A percentile compares a stretch with the other conserved stretches of the same genome.
phyloP scores from a whole-genome alignment of 2,113 vertebrate species.

The Martes martes region DNA sequence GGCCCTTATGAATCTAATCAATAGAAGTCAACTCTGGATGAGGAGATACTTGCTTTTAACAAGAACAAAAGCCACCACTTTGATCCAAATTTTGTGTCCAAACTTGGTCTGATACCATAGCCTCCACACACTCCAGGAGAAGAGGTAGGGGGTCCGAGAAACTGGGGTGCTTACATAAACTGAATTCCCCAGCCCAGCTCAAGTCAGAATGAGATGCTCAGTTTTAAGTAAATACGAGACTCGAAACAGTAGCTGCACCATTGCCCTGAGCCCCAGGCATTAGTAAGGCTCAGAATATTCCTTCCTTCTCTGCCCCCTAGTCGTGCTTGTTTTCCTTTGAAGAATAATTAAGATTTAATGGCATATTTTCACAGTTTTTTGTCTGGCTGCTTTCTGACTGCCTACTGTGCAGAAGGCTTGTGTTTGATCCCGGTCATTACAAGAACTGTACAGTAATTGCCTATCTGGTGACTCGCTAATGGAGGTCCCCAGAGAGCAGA shows the following conservation, averaged over 20 bases:
- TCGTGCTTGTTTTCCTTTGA: slow-evolving; percentile 87
- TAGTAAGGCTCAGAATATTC: slow-evolving; percentile 76
- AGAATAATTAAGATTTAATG: slow-evolving; percentile 91
- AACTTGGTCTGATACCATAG: background rate
- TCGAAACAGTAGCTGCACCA: slow-evolving; percentile 72
- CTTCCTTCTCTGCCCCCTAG: slow-evolving; percentile 83
- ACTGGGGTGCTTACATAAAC: slow-evolving; percentile 14
- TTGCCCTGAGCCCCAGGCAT: slow-evolving; percentile 79
- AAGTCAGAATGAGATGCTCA: slow-evolving; percentile 54
- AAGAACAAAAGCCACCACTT: background rate
- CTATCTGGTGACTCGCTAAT: slow-evolving; percentile 86
- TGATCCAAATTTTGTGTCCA: background rate
- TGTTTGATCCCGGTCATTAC: slow-evolving; percentile 85
- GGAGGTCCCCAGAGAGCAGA: slow-evolving; percentile 83
- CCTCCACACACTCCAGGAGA: background rate
- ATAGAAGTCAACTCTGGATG: background rate
- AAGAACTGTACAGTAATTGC: slow-evolving; percentile 86
- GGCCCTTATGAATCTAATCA: background rate
- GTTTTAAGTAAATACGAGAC: slow-evolving; percentile 76
- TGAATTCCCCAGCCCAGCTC: background rate
- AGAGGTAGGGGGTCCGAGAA: background rate
- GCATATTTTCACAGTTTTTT: slow-evolving; percentile 83
- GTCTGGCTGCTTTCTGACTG: slow-evolving; percentile 82
- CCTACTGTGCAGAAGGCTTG: slow-evolving; percentile 83
- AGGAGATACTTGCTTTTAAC: background rate